phyloP scores from a whole-genome alignment of 2,797 vertebrate genomes.

The Miichthys miiuy region DNA sequence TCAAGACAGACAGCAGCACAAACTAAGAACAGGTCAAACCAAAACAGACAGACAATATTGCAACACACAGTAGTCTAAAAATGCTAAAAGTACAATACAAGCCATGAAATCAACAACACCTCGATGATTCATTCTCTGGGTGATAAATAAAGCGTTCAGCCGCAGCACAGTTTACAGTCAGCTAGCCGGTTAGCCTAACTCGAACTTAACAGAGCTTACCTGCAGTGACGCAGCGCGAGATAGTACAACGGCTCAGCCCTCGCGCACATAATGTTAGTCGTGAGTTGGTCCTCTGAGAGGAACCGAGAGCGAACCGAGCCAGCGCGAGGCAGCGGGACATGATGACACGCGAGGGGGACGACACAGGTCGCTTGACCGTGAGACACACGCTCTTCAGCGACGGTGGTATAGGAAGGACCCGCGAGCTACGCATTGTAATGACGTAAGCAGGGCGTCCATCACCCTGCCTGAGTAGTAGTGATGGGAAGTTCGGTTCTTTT shows the following conservation, averaged over 20 bases:
- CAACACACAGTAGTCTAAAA: too few species aligned
- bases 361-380: slow-evolving; percentile 5
- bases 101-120: too few species aligned
- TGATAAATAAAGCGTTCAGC: too few species aligned
- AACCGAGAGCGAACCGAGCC: slow-evolving; percentile 67
- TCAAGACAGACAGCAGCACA: too few species aligned
- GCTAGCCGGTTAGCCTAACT: slow-evolving; percentile 38
- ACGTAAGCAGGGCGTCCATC: slow-evolving; percentile 44
- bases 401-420: slow-evolving; percentile 37
- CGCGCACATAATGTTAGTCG: slow-evolving; percentile 50
- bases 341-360: not conserved
- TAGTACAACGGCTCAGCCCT: slow-evolving; percentile 43
- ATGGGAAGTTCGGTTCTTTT: too few species aligned
- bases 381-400: slow-evolving; percentile 48
- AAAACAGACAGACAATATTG: too few species aligned
- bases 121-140: too few species aligned
- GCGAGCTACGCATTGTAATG: slow-evolving; percentile 52
- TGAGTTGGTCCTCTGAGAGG: slow-evolving; percentile 38
- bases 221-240: slow-evolving; percentile 45
- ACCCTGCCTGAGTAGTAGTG: slow-evolving; percentile 58
- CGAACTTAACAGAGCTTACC: slow-evolving; percentile 57
- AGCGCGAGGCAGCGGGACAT: slow-evolving; percentile 83
- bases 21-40: too few species aligned
- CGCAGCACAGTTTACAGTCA: not conserved
- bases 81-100: too few species aligned